Evolutionary conservation across 2,113 vertebrate genomes (phyloP).

Genomic region (Pygoscelis adeliae): DNA sequence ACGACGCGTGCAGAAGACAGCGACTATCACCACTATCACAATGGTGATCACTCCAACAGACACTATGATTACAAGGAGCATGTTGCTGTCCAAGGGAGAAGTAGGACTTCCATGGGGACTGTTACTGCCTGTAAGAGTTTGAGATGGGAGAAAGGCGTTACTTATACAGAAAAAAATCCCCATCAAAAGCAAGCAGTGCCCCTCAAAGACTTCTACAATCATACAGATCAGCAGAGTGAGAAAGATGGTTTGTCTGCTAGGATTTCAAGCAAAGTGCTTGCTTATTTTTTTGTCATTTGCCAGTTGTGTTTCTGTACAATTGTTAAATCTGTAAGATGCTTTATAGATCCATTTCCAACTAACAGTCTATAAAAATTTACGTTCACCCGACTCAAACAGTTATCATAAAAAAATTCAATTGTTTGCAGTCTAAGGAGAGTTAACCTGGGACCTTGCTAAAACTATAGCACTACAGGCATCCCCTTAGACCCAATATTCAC

Average conservation of each 20-base stretch:
- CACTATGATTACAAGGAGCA: conserved; percentile 93
- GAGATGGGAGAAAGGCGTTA: neutral
- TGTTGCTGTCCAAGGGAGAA: conserved; percentile 82
- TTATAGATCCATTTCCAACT: neutral
- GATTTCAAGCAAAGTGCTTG: neutral
- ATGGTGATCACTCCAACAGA: conserved; percentile 92
- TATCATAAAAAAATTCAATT: neutral
- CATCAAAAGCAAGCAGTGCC: neutral
- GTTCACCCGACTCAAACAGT: neutral
- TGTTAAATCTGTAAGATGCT: neutral
- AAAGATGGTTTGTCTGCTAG: neutral
- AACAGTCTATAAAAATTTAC: neutral
- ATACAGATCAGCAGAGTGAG: neutral
- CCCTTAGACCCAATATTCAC: neutral
- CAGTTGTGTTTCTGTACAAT: neutral
- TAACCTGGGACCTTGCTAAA: neutral
- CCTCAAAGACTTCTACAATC: neutral
- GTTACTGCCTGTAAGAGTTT: conserved; percentile 79
- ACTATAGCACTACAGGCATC: neutral
- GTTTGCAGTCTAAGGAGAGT: neutral
- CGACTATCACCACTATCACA: conserved; percentile 90
- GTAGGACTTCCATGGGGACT: conserved; percentile 84
- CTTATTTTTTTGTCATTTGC: neutral
- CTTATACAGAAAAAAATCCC: neutral
- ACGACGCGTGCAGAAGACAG: conserved; percentile 92